Evolutionary conservation across 2,797 vertebrate species (phyloP).

Genomic region (Esox lucius): DNA sequence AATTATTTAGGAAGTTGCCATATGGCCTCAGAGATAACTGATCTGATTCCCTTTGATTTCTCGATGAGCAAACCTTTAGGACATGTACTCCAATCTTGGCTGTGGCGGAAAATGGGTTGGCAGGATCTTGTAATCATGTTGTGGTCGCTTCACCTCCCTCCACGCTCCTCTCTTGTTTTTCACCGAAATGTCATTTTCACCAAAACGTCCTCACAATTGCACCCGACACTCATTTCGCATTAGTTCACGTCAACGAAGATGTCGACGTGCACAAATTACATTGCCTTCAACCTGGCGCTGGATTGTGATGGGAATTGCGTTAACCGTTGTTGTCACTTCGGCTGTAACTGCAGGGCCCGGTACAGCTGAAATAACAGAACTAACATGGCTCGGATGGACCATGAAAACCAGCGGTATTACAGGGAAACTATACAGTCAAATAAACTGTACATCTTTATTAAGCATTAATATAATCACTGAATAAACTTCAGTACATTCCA

Average conservation of each 20-base stretch:
- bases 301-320: conserved; percentile 71
- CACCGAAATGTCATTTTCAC: conserved; percentile 65
- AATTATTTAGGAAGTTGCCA: conserved; percentile 74
- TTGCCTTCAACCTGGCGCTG: conserved; percentile 68
- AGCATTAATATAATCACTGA: conserved; percentile 44
- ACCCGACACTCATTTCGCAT: conserved; percentile 67
- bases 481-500: conserved; percentile 54
- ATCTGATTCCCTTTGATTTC: conserved; percentile 68
- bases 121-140: conserved; percentile 33
- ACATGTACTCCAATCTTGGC: conserved; percentile 3
- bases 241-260: conserved; percentile 74
- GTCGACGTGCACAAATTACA: conserved; percentile 69
- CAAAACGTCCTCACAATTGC: conserved; percentile 60
- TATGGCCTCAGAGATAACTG: conserved; percentile 64
- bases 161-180: conserved; percentile 16
- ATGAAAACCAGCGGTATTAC: conserved; percentile 50
- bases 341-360: conserved; percentile 62
- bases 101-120: neutral
- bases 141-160: conserved; percentile 37
- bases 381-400: conserved; percentile 62
- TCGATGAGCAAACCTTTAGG: conserved; percentile 38
- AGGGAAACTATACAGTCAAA: conserved; percentile 55
- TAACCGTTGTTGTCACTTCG: conserved; percentile 72
- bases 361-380: conserved; percentile 69
- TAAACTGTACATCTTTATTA: conserved; percentile 57